A percentile compares a stretch with the other conserved stretches of the same genome.
Conservation (phyloP, 2,797 vertebrate species). For the Alauda arvensis region DNA sequence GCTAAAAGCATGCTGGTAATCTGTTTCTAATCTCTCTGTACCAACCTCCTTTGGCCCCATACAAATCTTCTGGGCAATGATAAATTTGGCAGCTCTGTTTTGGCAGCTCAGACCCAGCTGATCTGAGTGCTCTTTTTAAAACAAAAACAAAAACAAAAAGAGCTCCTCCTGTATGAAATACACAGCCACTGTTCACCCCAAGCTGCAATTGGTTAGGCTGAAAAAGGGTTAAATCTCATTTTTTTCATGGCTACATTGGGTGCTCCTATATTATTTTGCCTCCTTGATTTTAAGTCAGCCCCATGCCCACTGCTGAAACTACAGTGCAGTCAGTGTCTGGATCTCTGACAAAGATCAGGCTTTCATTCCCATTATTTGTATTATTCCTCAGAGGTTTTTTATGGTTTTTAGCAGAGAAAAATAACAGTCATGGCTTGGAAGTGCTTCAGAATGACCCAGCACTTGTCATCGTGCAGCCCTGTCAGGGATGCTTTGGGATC, state of each 20-base stretch:
- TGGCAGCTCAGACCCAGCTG: slow-evolving; percentile 7
- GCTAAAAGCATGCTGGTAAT: slow-evolving; percentile 40
- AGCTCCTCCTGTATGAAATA: neutral
- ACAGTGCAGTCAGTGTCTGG: slow-evolving; percentile 44
- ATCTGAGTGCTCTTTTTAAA: slow-evolving; percentile 32
- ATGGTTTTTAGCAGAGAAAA: slow-evolving; percentile 23
- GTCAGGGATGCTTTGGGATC: neutral
- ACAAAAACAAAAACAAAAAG: neutral
- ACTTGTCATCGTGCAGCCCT: neutral
- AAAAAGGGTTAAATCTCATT: slow-evolving; percentile 30
- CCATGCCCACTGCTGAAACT: neutral
- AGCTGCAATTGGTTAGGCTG: neutral
- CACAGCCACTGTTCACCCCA: neutral
- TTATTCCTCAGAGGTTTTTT: neutral
- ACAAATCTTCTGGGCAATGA: slow-evolving; percentile 42
- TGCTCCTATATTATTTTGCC: slow-evolving; percentile 28
- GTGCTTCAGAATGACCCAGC: neutral
- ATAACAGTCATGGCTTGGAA: neutral
- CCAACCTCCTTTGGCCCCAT: slow-evolving; percentile 45
- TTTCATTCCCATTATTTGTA: slow-evolving; percentile 28
- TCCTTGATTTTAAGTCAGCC: slow-evolving; percentile 42
- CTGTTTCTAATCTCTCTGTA: slow-evolving; percentile 53
- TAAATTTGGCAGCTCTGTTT: slow-evolving; percentile 40
- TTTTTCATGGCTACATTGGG: neutral
- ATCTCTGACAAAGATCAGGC: slow-evolving; percentile 38